A percentile compares a stretch with the other conserved stretches of the same genome.
phyloP scores from a whole-genome alignment of 2,888 invertebrate species.

The Strigamia maritima region DNA sequence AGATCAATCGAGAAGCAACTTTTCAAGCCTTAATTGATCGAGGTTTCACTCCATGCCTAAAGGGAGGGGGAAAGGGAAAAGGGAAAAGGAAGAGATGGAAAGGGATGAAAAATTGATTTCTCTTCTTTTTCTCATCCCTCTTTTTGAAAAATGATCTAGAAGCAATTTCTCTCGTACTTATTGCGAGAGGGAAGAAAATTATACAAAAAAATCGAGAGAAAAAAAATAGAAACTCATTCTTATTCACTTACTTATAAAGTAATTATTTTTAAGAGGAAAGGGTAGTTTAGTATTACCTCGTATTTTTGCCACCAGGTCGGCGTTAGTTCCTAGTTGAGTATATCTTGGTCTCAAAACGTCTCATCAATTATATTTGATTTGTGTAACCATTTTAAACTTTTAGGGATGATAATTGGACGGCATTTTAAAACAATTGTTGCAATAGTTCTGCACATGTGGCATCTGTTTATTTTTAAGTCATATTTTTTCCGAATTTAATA shows the following conservation, averaged over 20 bases:
- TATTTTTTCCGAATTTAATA: no score
- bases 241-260: not conserved
- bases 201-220: not conserved
- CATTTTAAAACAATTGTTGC: no score
- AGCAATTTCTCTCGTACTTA: slow-evolving; percentile 16
- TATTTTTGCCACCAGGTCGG: not conserved
- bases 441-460: no score
- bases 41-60: slow-evolving; percentile 21
- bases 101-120: slow-evolving; percentile 31
- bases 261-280: not conserved
- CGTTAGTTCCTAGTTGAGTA: not conserved
- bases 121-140: slow-evolving; percentile 11
- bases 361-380: no score
- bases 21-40: slow-evolving; percentile 28
- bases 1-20: slow-evolving; percentile 34
- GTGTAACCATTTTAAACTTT: no score
- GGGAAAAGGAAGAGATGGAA: not conserved
- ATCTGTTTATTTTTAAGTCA: no score
- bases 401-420: no score
- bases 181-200: not conserved
- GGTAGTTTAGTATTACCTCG: not conserved
- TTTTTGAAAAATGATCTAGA: slow-evolving; percentile 15
- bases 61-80: slow-evolving; percentile 21
- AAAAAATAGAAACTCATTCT: not conserved
- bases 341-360: no score